Evolutionary conservation across 2,888 invertebrate genomes (phyloP), one percentile per base, ranked within the genome.

Genomic region (Gastracanthus pulcherrimus): DNA sequence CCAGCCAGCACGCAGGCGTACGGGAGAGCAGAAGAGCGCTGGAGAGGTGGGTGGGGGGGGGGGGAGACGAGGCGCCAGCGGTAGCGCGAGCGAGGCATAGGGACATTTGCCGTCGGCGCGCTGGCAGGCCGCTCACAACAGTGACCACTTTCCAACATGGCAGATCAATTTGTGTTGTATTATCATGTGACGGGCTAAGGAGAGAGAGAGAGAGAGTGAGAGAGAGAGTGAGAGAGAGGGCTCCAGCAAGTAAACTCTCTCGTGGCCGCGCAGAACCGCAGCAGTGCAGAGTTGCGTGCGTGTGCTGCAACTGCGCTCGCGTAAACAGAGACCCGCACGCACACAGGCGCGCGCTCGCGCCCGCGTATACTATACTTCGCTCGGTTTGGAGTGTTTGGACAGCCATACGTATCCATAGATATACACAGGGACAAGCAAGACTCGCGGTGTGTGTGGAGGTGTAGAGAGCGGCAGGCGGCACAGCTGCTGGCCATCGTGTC

Each of bases 101-200:
- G 88, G 88, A 89, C 81, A 86, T 90, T 88, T 83, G 45, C 83
- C 81, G 83, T 84, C 83, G 84, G 84, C 85, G 86, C 80, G 87
- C 90, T 92, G 91, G 91, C 89, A 90, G 84, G 85, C 87, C 84
- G 87, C 88, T 88, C 89, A 90, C 87, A 91, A 90, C 90, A 90
- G 90, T 90, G 88, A 88, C 88, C 87, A 91, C 91, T 91, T 93
- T 93, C 93, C 94, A 94, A 94, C 94, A 94, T 94, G 94, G 94
- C 94, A 93, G 94, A 94, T 93, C 93, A 94, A 94, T 94, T 94
- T 94, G 94, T 93, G 93, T 94, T 93, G 94, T 94, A 94, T 93
- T 94, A 94, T 95, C 95, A 95, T 95, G 95, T 95, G 95, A 94
- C 86, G 87, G 86, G 85, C 87, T 85, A 4, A 29, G 31, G 62